phyloP scores from a whole-genome alignment of 2,113 vertebrate genomes.

The Pseudorasbora parva region DNA sequence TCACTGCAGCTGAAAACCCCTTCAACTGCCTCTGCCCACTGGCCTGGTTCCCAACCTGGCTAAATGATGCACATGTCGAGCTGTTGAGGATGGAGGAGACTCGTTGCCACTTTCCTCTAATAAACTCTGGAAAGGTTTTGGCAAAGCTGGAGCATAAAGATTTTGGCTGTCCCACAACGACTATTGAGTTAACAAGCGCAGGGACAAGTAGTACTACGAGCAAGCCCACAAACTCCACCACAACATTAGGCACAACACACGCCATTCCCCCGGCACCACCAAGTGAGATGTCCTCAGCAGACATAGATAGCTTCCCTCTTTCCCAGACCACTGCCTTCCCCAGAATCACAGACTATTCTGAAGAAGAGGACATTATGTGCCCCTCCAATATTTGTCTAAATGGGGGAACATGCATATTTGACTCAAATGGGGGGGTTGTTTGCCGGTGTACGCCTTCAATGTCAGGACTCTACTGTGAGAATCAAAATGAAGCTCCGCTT shows the following conservation, averaged over 20 bases:
- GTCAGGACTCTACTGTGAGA: conserved; percentile 82
- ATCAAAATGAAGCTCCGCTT: conserved; percentile 42
- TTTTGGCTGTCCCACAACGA: conserved; percentile 91
- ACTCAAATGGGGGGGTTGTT: conserved; percentile 69
- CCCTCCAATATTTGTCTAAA: conserved; percentile 85
- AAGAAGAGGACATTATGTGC: conserved; percentile 70
- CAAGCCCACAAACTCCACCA: conserved; percentile 55
- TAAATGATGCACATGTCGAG: conserved; percentile 71
- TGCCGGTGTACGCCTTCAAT: conserved; percentile 83
- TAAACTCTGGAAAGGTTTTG: conserved; percentile 86
- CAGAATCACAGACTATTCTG: conserved; percentile 47
- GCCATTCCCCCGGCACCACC: conserved; percentile 39
- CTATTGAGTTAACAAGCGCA: conserved; percentile 74
- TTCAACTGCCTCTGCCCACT: conserved; percentile 94
- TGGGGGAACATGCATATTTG: conserved; percentile 83
- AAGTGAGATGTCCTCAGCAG: conserved; percentile 49
- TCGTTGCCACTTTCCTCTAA: conserved; percentile 91
- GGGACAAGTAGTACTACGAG: conserved; percentile 69
- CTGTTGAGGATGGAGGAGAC: conserved; percentile 87
- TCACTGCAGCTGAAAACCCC: conserved; percentile 88
- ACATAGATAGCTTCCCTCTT: conserved; percentile 46
- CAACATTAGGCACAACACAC: conserved; percentile 63
- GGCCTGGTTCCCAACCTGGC: conserved; percentile 91
- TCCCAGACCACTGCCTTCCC: conserved; percentile 40
- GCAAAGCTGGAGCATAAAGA: conserved; percentile 83